Evolutionary conservation across 1,140 invertebrate species (phyloP).

Genomic region (Drosophila tropicalis): DNA sequence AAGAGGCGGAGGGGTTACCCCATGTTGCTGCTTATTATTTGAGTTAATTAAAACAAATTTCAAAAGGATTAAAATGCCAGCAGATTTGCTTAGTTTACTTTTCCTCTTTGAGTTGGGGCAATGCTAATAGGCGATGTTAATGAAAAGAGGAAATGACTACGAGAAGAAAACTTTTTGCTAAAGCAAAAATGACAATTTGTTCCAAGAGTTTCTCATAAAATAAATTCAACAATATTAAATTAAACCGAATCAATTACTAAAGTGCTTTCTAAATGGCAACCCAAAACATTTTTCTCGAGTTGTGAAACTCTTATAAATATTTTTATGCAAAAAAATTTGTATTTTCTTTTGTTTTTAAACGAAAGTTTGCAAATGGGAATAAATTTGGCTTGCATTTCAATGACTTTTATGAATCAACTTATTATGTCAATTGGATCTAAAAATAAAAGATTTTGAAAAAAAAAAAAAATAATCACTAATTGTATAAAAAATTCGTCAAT

Average conservation of each 20-base stretch:
- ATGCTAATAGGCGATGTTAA: slow-evolving; percentile 27
- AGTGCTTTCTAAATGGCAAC: slow-evolving; percentile 3
- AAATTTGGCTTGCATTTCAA: too few relatives aligned
- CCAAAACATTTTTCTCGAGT: neutral
- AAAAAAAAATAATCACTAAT: too few relatives aligned
- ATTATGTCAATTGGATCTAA: too few relatives aligned
- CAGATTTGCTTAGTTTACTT: slow-evolving; percentile 60
- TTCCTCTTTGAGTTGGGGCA: slow-evolving; percentile 25
- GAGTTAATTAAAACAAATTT: slow-evolving; percentile 76
- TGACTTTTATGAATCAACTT: too few relatives aligned
- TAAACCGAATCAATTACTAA: slow-evolving; percentile 4
- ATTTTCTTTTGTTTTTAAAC: neutral
- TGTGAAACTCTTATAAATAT: neutral
- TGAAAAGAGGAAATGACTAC: slow-evolving; percentile 7
- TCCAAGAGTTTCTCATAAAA: neutral
- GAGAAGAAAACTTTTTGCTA: neutral
- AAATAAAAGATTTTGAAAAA: too few relatives aligned
- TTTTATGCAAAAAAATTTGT: neutral
- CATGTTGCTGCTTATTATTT: slow-evolving; percentile 63
- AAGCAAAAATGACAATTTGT: slow-evolving; percentile 8
- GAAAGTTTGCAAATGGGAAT: too few relatives aligned
- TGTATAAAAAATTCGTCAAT: neutral
- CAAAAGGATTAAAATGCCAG: slow-evolving; percentile 70
- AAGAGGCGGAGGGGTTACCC: slow-evolving; percentile 8
- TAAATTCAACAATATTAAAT: slow-evolving; percentile 4